Base-by-base conservation (phyloP, 2,797 vertebrate genomes). In the Phoeniculus purpureus region DNA sequence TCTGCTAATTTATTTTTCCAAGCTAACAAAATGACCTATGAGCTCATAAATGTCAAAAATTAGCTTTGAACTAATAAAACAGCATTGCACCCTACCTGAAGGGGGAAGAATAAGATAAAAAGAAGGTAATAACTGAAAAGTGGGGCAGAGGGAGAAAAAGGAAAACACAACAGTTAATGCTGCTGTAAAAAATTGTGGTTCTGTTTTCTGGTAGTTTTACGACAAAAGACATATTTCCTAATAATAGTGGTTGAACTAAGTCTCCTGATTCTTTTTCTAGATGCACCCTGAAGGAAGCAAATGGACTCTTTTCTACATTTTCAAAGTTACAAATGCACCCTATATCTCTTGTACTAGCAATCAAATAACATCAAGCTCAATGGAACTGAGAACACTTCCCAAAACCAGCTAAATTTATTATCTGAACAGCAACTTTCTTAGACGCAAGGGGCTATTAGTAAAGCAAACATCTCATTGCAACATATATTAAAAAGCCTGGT, bases 101-200 rank as follows among this genome's bases (percentile, higher is more conserved):
- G 9, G 3, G 19, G 19, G 23, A 32, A 47, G 47, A 27, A 59
- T 27, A 37, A 40, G 25, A 59, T 16, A 40, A 4, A 65, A 59
- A 60, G 7, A 10, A 11, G 6, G 13, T 23, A 67, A 19, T 37
- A 45, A 47, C 12, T 61, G 21, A 15, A n/a, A 55, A n/a, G 12
- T 2, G 3, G 25, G 2, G 4, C 3, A 4, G 3, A 7, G 1
- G 2, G 3, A 23, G 17, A 54, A 23, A 48, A 64, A 26, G 7
- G 5, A 47, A 56, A 83, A 52, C 6, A 32, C 16, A 74, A 43
- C 13, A 56, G 50, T 79, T 27, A 66, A 79, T 83, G 37, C 18
- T 67, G 9, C 32, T 79, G 14, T 75, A 74, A 71, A 29, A 10
- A 14, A 65, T 25, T 32, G n/a, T 64, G 17, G 12, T 43, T 72